These are phyloP conservation scores for Champsocephalus esox DNA, from an alignment of 2,797 vertebrate species.

Conservation along the genomic window DNA sequence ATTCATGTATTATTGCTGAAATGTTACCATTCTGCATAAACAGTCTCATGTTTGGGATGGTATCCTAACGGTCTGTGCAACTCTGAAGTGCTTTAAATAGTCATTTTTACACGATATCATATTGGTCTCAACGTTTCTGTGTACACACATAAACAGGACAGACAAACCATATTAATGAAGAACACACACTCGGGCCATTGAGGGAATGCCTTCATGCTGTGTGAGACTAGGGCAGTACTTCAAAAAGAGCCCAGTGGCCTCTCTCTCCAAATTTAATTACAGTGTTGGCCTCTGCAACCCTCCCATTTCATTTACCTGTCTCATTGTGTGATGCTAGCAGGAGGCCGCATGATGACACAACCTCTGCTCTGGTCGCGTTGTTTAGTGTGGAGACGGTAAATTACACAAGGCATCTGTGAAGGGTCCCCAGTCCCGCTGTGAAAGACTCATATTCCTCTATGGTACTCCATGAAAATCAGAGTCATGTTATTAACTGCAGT, in stretches of 20 bases:
- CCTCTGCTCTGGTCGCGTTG: slow-evolving; percentile 50
- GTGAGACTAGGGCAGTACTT: slow-evolving; percentile 32
- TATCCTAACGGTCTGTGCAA: too few relatives aligned
- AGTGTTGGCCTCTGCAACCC: slow-evolving; percentile 47
- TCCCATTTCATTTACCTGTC: slow-evolving; percentile 69
- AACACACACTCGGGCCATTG: neutral
- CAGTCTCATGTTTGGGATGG: too few relatives aligned
- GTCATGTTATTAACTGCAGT: slow-evolving; percentile 44
- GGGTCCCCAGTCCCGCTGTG: slow-evolving; percentile 26
- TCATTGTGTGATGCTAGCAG: slow-evolving; percentile 66
- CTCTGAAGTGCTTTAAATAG: too few relatives aligned
- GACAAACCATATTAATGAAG: slow-evolving; percentile 23
- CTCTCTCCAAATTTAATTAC: slow-evolving; percentile 71
- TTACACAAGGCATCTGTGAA: slow-evolving; percentile 55
- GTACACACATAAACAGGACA: neutral
- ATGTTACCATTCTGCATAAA: too few relatives aligned
- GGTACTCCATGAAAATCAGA: slow-evolving; percentile 37
- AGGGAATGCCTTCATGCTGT: slow-evolving; percentile 10
- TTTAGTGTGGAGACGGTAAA: slow-evolving; percentile 57
- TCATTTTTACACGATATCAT: too few relatives aligned
- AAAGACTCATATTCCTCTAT: slow-evolving; percentile 28
- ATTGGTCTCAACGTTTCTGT: too few relatives aligned
- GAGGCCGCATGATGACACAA: slow-evolving; percentile 61
- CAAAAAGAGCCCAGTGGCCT: slow-evolving; percentile 53
- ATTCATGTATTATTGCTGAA: too few relatives aligned